Conservation (phyloP, 1,140 invertebrate genomes). For the Aphis craccivora region DNA sequence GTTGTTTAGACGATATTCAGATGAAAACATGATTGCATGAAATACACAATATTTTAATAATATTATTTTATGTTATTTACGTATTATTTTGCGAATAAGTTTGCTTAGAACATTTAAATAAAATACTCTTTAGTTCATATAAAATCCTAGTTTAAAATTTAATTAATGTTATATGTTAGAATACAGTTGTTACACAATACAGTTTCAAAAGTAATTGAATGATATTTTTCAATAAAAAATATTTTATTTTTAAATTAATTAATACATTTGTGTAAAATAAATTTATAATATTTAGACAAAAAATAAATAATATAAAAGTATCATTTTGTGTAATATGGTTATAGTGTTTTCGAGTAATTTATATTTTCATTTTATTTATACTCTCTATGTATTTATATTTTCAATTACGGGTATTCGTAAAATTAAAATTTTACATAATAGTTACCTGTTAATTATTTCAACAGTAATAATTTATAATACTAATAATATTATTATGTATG, state of each 20-base stretch:
- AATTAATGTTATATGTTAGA: too few species aligned
- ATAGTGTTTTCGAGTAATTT: background rate
- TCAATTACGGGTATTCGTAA: background rate
- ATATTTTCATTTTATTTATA: too few species aligned
- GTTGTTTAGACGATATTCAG: background rate
- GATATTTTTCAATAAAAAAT: background rate
- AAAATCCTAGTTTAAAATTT: too few species aligned
- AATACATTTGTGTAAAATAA: background rate
- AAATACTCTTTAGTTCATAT: too few species aligned
- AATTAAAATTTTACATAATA: background rate
- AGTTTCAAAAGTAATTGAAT: background rate
- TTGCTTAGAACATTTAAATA: too few species aligned
- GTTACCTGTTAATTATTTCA: background rate
- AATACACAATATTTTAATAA: background rate
- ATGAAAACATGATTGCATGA: background rate
- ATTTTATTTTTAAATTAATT: background rate
- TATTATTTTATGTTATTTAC: background rate
- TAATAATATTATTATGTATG: background rate
- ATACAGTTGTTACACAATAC: too few species aligned
- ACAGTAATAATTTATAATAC: background rate
- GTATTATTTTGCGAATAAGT: background rate
- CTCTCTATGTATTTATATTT: background rate
- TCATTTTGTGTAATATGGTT: background rate
- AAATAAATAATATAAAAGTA: background rate
- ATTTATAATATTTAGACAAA: background rate